Evolutionary conservation across 2,888 invertebrate genomes (phyloP).

Genomic region (Portevinia maculata): DNA sequence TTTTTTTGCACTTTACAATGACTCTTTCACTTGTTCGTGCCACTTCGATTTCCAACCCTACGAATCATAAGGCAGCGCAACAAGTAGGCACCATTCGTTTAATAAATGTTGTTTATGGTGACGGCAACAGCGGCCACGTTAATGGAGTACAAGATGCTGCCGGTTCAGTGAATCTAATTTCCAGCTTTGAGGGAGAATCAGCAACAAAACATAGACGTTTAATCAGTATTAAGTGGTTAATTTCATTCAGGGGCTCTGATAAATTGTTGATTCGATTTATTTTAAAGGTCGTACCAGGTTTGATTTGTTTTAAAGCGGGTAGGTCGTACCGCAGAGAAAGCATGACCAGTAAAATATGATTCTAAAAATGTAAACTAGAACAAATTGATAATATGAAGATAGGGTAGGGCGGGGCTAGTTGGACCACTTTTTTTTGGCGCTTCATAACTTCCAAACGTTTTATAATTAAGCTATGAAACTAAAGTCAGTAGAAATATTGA

Average conservation of each 20-base stretch:
- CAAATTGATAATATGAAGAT: too few relatives aligned
- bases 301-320: constrained; percentile 28
- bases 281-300: constrained; percentile 45
- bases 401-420: too few relatives aligned
- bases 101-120: constrained; percentile 22
- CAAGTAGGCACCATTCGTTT: constrained; percentile 27
- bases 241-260: constrained; percentile 61
- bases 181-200: constrained; percentile 29
- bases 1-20: constrained; percentile 5
- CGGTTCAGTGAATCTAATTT: constrained; percentile 5
- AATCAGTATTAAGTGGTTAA: constrained; percentile 68
- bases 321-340: background rate
- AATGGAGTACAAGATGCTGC: constrained; percentile 14
- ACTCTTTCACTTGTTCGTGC: constrained; percentile 4
- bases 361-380: background rate
- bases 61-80: background rate
- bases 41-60: constrained; percentile 19
- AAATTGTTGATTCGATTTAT: constrained; percentile 60
- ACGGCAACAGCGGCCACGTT: constrained; percentile 3
- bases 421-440: too few relatives aligned
- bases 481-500: too few relatives aligned
- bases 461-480: too few relatives aligned
- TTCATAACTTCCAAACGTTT: too few relatives aligned
- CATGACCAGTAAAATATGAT: background rate
- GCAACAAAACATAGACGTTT: constrained; percentile 31